Evolutionary conservation across 2,797 vertebrate species (phyloP), one percentile per base, ranked within the genome.

Genomic region (Myotis planiceps): DNA sequence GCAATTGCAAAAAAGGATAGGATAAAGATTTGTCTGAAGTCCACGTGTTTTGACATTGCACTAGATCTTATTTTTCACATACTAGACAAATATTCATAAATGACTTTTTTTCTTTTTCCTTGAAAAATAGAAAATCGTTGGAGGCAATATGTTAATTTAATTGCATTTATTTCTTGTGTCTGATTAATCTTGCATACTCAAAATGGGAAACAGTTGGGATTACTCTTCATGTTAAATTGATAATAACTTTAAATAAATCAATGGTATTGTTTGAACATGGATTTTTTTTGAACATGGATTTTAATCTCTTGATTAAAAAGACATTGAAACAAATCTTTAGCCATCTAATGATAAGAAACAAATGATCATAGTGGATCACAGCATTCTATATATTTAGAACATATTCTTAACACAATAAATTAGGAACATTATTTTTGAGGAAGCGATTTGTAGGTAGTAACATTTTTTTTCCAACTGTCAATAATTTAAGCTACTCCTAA

Each of bases 101-200:
- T 91, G 27, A 9, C 55, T 60, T 84, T 93, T 93, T 63, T 39
- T 53, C 23, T 66, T 92, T 86, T 95, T 25, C 9, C 75, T 93
- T 74, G 78, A 94, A 93, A 94, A 96, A 81, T 12, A 82, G 75
- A 91, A 97, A 96, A 90, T 72, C 58, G 55, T 95, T 94, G 3
- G 75, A 95, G 83, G 92, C 60, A 96, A 75, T 90, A 82, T 68
- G 72, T 82, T 96, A 84, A 97, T 91, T 93, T 83, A 91, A 94
- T 95, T 94, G 63, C 55, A 81, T 93, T 92, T 88, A 74, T 93
- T 93, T 91, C 79, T 91, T 83, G 25, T 81, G 66, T 75, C 45
- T 92, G 89, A 85, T 92, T 94, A 81, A 96, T 93, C 74, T 96
- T 96, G 68, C 72, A 93, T 92, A 80, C 69, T 87, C 65, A 75